These are phyloP conservation scores for Laticauda laticaudata DNA, from an alignment of 2,113 vertebrate species.

Conservation along the genomic window DNA sequence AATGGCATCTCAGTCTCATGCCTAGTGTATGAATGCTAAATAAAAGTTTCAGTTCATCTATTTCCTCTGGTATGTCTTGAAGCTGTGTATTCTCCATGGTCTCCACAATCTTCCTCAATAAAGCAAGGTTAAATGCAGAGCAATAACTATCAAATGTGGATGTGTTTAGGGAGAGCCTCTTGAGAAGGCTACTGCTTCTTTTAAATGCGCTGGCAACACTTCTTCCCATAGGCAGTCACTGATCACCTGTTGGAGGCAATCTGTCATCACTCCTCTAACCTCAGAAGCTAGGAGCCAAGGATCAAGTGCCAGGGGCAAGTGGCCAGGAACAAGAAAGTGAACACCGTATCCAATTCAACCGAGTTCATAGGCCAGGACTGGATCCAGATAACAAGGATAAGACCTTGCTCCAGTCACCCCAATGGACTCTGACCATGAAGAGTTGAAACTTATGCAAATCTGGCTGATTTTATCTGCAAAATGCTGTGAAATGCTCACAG, in stretches of 20 bases:
- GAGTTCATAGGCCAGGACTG: not conserved
- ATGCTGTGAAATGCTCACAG: not conserved
- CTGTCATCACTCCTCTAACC: not conserved
- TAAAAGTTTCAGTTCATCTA: not conserved
- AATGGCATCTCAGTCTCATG: not conserved
- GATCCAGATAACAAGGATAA: not conserved
- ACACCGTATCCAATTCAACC: not conserved
- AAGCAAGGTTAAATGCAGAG: not conserved
- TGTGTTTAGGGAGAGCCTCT: not conserved
- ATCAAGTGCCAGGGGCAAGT: not conserved
- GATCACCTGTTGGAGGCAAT: not conserved
- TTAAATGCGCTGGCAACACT: not conserved
- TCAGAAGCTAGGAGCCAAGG: not conserved
- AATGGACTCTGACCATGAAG: not conserved
- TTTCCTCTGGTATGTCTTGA: not conserved
- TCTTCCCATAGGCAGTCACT: not conserved
- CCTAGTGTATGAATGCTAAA: not conserved
- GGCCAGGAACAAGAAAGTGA: not conserved
- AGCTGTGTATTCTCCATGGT: not conserved
- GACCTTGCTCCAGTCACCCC: not conserved
- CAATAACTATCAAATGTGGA: not conserved
- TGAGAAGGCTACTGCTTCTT: not conserved
- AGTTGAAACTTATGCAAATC: not conserved
- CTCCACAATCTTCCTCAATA: not conserved
- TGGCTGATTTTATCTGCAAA: not conserved